Evolutionary conservation across 2,797 vertebrate genomes (phyloP), one percentile per base, ranked within the genome.

Genomic region (Semotilus atromaculatus): DNA sequence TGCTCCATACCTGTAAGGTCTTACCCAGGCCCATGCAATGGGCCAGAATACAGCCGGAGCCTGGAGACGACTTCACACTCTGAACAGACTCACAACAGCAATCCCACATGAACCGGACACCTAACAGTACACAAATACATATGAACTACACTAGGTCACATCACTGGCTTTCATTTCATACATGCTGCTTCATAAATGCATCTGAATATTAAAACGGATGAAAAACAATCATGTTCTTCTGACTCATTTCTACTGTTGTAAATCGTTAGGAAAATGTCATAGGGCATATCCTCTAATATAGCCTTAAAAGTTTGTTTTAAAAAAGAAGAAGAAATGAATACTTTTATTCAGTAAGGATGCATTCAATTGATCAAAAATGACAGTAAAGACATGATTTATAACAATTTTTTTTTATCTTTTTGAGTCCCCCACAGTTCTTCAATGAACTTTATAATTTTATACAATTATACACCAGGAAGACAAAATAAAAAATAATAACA

Each of bases 21-120:
- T 99, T 99, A 36, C 98, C 98, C 84, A 99, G 94, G 64, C 98
- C 98, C 98, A 99, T 99, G 92, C 98, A 99, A 91, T 99, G 98
- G 34, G 98, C 98, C 87, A 99, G 94, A 88, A 99, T 96, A 83
- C 98, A 99, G 29, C 98, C 98, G 34, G 98, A 98, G 76, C 98
- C 98, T n/a, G 92, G 88, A 89, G 96, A 94, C 3, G 97, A 96
- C 92, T 97, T 97, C 51, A 96, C 95, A 93, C 97, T 99, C 91
- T 95, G 96, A 71, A 99, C 93, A 88, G 98, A 98, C 90, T 99
- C 98, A 94, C 97, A 99, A 68, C 97, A 99, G 86, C 95, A 97
- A 94, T 99, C 97, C 98, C 98, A 99, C 93, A 99, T 98, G 91
- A 99, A 99, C 92, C 97, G 97, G 87, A 99, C 97, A 89, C 98